Base-by-base conservation (phyloP, 2,888 invertebrate genomes). In the Rotaria sp. region DNA sequence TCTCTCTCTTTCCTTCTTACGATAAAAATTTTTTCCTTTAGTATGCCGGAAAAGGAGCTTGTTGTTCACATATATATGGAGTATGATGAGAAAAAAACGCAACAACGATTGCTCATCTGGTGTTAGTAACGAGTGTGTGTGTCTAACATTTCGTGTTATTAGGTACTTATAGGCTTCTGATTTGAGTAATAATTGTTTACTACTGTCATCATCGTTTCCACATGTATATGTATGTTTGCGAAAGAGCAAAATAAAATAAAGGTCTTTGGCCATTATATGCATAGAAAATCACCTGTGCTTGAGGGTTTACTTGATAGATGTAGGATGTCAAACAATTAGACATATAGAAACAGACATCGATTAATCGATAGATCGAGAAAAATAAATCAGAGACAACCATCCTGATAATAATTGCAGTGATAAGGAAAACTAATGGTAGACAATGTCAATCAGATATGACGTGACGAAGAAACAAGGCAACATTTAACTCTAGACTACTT, bases 61-160 rank as follows among this genome's bases (percentile, higher is more conserved):
- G 57, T 59, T 59, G 26, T 59, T 59, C 57, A 59, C 26, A 30
- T 59, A 59, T 55, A 59, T 55, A 52, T 21, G 24, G 10, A 26
- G 55, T 55, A 10, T 24, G 55, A 55, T 26, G 26, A 55, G 55
- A 55, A 55, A 55, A 55, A 55, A 55, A 55, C 55, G 26, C 55
- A 55, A 26, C 55, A 59, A 15, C 10, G n/a, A 30, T 59, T 59
- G 30, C 57, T 59, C 57, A 59, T 59, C 57, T 59, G 57, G 57
- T n/a, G 11, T 30, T 59, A 59, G 57, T 59, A 59, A 59, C 57
- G 57, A 13, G 57, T 59, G 55, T 55, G 57, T 59, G 15, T 59
- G 57, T 59, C 57, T 59, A 59, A 59, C 57, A 59, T 59, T 59
- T 59, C 57, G n/a, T 59, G n/a, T 59, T 59, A 59, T 59, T 59